phyloP scores from a whole-genome alignment of 1,140 invertebrate genomes.

The Panagrolaimus sp. region DNA sequence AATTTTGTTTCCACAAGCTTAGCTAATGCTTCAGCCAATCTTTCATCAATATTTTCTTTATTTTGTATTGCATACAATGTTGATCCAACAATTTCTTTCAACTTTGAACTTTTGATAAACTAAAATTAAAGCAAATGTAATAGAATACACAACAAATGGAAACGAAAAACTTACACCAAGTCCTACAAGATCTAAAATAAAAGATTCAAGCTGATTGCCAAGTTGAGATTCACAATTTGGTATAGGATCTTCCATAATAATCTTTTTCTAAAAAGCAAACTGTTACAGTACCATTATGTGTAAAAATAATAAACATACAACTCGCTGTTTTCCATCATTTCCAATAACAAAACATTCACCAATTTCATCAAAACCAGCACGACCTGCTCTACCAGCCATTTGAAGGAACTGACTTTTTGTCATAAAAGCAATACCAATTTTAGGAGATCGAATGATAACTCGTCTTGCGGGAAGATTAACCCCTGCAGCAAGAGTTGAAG shows the following conservation, averaged over 20 bases:
- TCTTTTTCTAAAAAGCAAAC: not conserved
- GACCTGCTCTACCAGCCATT: conserved; percentile 82
- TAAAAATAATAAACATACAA: not conserved
- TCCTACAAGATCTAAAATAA: not conserved
- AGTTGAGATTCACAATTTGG: conserved; percentile 2
- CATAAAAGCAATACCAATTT: conserved; percentile 72
- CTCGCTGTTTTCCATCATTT: conserved; percentile 15
- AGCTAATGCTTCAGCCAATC: not conserved
- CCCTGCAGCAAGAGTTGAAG: conserved; percentile 88
- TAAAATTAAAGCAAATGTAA: too few species aligned
- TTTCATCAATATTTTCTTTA: not conserved
- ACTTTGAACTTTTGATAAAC: not conserved
- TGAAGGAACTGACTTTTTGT: conserved; percentile 79
- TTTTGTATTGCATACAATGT: not conserved
- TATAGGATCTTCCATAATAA: conserved; percentile 5
- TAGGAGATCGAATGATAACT: conserved; percentile 77
- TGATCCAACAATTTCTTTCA: not conserved
- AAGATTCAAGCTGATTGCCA: not conserved
- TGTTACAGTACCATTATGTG: not conserved
- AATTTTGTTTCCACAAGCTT: not conserved
- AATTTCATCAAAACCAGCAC: conserved; percentile 70
- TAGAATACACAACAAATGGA: too few species aligned
- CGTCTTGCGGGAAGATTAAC: conserved; percentile 88
- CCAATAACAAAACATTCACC: conserved; percentile 67
- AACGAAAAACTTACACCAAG: not conserved